Evolutionary conservation across 2,888 invertebrate genomes (phyloP).

Genomic region (Incurvaria masculella): DNA sequence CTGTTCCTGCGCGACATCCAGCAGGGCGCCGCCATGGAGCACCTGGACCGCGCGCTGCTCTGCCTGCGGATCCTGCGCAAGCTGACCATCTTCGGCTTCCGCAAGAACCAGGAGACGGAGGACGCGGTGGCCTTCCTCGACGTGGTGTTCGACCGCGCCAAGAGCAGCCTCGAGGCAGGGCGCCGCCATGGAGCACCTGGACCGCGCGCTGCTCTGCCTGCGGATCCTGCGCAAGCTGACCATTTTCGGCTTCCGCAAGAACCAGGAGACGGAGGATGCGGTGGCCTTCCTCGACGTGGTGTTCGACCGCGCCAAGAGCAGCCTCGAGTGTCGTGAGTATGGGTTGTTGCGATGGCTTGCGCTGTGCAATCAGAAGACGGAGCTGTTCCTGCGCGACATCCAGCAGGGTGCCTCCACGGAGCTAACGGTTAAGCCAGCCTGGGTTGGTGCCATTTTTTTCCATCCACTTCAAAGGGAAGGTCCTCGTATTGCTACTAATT

Average conservation of each 20-base stretch:
- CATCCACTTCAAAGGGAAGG: too few species aligned
- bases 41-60: slow-evolving; percentile 76
- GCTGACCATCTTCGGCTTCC: slow-evolving; percentile 78
- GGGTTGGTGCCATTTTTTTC: too few species aligned
- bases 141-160: slow-evolving; percentile 73
- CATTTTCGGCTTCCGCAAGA: slow-evolving; percentile 77
- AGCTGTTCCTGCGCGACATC: slow-evolving; percentile 63
- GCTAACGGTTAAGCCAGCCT: too few species aligned
- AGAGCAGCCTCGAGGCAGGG: slow-evolving; percentile 71
- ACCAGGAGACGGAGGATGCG: slow-evolving; percentile 70
- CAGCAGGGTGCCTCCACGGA: slow-evolving; percentile 58
- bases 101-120: slow-evolving; percentile 69
- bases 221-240: slow-evolving; percentile 81
- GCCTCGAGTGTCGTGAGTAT: slow-evolving; percentile 78
- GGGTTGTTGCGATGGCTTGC: too few species aligned
- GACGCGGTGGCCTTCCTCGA: slow-evolving; percentile 77
- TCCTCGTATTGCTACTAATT: too few species aligned
- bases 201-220: slow-evolving; percentile 76
- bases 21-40: slow-evolving; percentile 57
- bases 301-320: slow-evolving; percentile 73
- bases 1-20: slow-evolving; percentile 64
- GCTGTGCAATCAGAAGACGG: slow-evolving; percentile 78
- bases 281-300: slow-evolving; percentile 75
- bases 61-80: slow-evolving; percentile 81
- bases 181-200: slow-evolving; percentile 62